These are phyloP conservation scores for Hystrix brachyura DNA, from an alignment of 2,113 vertebrate genomes.

Conservation along the genomic window DNA sequence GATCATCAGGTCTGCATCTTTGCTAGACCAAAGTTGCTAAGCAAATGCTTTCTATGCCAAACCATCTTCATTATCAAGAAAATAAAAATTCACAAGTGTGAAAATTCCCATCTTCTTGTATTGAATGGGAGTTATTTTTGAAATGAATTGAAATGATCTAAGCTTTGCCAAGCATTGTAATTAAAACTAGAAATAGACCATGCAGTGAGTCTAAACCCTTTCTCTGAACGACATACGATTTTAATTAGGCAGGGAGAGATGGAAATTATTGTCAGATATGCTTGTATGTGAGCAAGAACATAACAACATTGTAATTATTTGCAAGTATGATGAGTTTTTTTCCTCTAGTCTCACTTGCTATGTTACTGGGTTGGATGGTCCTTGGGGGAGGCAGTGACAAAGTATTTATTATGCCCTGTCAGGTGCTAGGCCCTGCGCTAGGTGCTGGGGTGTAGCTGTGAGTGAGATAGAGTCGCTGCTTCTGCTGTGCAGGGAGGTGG, in stretches of 20 bases:
- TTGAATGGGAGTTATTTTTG: conserved; percentile 80
- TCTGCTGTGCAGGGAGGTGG: neutral
- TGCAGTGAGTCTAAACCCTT: conserved; percentile 55
- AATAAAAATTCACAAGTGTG: conserved; percentile 69
- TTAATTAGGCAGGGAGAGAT: conserved; percentile 66
- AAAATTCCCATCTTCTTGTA: conserved; percentile 68
- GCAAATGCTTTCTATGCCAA: conserved; percentile 61
- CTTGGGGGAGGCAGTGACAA: neutral
- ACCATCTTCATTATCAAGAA: conserved; percentile 72
- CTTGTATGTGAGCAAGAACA: conserved; percentile 25
- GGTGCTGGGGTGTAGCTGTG: neutral
- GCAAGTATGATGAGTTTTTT: conserved; percentile 34
- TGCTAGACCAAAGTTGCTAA: conserved; percentile 28
- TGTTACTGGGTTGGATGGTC: neutral
- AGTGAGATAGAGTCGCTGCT: neutral
- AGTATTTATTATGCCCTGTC: neutral
- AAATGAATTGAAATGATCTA: conserved; percentile 73
- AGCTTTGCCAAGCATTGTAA: conserved; percentile 75
- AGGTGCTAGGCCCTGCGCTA: neutral
- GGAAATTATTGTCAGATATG: conserved; percentile 61
- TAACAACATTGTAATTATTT: conserved; percentile 45
- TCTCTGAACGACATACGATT: conserved; percentile 54
- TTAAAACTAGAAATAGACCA: conserved; percentile 79
- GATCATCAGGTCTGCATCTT: conserved; percentile 30
- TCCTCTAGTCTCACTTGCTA: neutral